Conservation (phyloP, 2,113 vertebrate species). For the Brienomyrus brachyistius region DNA sequence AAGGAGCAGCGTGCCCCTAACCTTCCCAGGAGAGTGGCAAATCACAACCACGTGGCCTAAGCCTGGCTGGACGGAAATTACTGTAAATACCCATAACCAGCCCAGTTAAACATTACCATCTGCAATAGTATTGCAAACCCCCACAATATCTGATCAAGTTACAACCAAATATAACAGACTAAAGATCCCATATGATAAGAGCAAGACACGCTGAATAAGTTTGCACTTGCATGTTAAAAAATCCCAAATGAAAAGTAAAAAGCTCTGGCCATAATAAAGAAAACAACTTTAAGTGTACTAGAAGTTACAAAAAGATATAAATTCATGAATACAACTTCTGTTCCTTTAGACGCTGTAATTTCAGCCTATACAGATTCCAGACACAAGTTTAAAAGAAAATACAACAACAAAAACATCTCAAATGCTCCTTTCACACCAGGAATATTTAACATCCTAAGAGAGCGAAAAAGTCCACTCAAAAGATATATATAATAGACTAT, state of each 20-base stretch:
- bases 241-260: background rate
- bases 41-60: conserved; percentile 16
- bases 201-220: background rate
- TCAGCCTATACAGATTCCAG: background rate
- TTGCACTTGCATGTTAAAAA: background rate
- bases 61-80: background rate
- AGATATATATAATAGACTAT: background rate
- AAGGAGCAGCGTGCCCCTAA: background rate
- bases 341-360: background rate
- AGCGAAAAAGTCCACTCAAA: background rate
- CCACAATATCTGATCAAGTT: background rate
- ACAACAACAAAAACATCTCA: background rate
- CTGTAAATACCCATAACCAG: background rate
- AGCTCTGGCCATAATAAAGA: background rate
- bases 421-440: background rate
- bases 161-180: background rate
- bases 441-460: background rate
- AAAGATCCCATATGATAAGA: background rate
- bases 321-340: background rate
- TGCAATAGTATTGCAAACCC: conserved; percentile 2
- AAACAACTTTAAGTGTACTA: background rate
- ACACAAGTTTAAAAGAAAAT: background rate
- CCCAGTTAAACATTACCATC: conserved; percentile 20
- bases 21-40: background rate
- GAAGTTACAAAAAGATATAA: background rate